phyloP scores from a whole-genome alignment of 2,888 invertebrate genomes.

The Cosmopolites sordidus region DNA sequence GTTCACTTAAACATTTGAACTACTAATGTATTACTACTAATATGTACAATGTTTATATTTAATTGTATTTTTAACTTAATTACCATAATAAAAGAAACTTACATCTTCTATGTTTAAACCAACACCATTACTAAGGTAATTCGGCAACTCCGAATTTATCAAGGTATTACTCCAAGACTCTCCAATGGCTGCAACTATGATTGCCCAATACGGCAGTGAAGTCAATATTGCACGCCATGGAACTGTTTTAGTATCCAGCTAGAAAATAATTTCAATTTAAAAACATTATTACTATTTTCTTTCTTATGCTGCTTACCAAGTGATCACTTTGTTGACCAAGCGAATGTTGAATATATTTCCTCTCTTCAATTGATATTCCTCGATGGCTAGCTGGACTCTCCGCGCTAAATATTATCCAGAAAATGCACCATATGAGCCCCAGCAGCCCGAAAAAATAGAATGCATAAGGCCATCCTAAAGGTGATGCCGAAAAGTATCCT shows the following conservation, averaged over 20 bases:
- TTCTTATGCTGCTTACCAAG: slow-evolving; percentile 12
- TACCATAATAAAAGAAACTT: slow-evolving; percentile 10
- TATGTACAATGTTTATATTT: too few species aligned
- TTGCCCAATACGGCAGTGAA: slow-evolving; percentile 26
- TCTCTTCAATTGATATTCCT: slow-evolving; percentile 59
- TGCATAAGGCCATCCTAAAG: slow-evolving; percentile 68
- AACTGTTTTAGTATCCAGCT: slow-evolving; percentile 15
- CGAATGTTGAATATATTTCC: slow-evolving; percentile 53
- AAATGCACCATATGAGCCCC: slow-evolving; percentile 56
- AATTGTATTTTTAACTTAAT: too few species aligned
- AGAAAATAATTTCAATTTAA: slow-evolving; percentile 3
- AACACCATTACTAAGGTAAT: slow-evolving; percentile 20
- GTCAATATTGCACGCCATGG: slow-evolving; percentile 25
- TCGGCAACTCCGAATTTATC: slow-evolving; percentile 19
- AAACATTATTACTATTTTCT: too few species aligned
- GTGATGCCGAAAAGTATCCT: slow-evolving; percentile 62
- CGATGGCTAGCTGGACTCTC: slow-evolving; percentile 59
- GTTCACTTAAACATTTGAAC: too few species aligned
- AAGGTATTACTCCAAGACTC: slow-evolving; percentile 22
- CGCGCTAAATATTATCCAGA: slow-evolving; percentile 59
- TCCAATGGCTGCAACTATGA: slow-evolving; percentile 20
- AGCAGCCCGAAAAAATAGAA: slow-evolving; percentile 66
- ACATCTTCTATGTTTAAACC: slow-evolving; percentile 22
- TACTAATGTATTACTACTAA: too few species aligned
- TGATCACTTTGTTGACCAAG: slow-evolving; percentile 26